phyloP scores from a whole-genome alignment of 2,888 invertebrate genomes.

The Odontothrips loti region DNA sequence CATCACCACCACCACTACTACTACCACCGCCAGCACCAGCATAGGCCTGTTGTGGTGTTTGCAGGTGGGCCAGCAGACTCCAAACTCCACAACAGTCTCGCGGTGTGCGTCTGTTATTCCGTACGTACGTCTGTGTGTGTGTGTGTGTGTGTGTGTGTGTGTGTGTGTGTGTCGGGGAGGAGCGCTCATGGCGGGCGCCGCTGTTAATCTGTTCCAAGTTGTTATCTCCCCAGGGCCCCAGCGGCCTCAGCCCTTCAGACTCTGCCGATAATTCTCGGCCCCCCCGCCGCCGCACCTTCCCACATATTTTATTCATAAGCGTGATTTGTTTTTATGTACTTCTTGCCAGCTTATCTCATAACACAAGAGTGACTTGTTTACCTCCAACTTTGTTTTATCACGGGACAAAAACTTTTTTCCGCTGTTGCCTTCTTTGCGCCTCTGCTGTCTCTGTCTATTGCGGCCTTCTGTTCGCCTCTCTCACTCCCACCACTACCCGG shows the following conservation, averaged over 20 bases:
- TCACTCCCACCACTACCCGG: background rate
- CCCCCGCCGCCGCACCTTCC: background rate
- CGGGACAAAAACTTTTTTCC: constrained; percentile 2
- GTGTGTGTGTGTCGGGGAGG: no score
- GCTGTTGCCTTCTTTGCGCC: constrained; percentile 11
- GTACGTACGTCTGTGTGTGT: no score
- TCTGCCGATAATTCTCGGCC: background rate
- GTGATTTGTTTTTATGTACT: constrained; percentile 20
- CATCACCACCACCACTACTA: background rate
- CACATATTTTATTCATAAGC: constrained; percentile 25
- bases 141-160: no score
- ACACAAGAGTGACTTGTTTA: background rate
- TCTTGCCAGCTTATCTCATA: constrained; percentile 24
- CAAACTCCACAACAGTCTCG: no score
- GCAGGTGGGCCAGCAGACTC: no score
- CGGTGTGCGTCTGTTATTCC: no score
- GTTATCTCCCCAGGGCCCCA: background rate
- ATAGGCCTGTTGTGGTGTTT: no score
- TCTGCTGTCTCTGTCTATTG: background rate
- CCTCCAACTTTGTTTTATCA: constrained; percentile 26
- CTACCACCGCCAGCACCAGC: no score
- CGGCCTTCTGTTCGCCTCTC: background rate
- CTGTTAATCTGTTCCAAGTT: background rate
- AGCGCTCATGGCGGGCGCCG: background rate
- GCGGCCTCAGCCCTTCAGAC: background rate